phyloP scores from a whole-genome alignment of 2,797 vertebrate genomes.

The Hemitrygon akajei region DNA sequence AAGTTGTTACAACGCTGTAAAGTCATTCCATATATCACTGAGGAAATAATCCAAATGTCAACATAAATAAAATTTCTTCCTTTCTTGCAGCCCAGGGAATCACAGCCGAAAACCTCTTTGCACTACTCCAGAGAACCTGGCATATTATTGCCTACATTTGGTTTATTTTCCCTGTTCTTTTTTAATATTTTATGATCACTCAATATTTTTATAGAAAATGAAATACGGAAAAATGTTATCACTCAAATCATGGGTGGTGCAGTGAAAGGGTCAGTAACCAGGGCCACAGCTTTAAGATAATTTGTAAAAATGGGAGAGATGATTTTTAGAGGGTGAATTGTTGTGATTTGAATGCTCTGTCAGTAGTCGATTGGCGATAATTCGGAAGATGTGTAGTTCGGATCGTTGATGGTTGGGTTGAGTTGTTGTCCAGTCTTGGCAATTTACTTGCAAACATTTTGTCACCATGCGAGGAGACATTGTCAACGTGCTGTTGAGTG shows the following conservation, averaged over 20 bases:
- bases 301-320: not conserved
- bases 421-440: too few relatives aligned
- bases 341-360: not conserved
- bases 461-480: too few relatives aligned
- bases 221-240: not conserved
- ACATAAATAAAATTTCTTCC: not conserved
- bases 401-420: too few relatives aligned
- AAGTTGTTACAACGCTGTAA: not conserved
- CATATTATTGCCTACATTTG: not conserved
- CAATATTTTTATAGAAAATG: not conserved
- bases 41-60: not conserved
- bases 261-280: not conserved
- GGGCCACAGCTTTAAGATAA: not conserved
- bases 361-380: not conserved
- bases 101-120: not conserved
- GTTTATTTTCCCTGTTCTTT: not conserved
- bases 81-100: not conserved
- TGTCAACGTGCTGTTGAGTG: too few relatives aligned
- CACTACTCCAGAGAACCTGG: not conserved
- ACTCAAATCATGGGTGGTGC: not conserved
- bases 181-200: conserved; percentile 4
- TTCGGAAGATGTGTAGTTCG: too few relatives aligned
- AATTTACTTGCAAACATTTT: too few relatives aligned
- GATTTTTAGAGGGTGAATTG: not conserved
- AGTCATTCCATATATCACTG: not conserved